Evolutionary conservation across 30 jellyfish, hydroid and myxozoan genomes (phyloP), one percentile per base, ranked within the genome.

Genomic region (Pelagia noctiluca): DNA sequence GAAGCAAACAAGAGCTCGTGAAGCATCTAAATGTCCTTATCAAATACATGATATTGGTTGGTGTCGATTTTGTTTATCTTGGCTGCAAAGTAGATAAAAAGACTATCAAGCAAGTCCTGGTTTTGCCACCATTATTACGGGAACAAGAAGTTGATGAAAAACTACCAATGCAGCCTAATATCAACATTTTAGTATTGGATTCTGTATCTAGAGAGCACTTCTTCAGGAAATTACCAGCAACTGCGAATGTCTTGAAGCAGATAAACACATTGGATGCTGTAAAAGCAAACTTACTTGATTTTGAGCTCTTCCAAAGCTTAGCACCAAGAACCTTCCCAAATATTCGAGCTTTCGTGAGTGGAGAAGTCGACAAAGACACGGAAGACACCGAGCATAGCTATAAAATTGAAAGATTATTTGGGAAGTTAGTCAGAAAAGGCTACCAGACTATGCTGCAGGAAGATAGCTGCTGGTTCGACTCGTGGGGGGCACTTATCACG

Each of bases 281-380:
- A 1, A 69, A 50, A 0, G 76, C 97, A 0, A 74, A 72, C 8
- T 91, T 94, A 11, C 80, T 82, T 31, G 99, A 94, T 77, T 94
- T 87, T 60, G 97, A 88, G 77, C 50, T 94, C 34, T 88, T 94
- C 62, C 99, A 94, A 64, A 94, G 99, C 52, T 52, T 94, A 26
- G 99, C 99, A 0, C 99, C 99, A 50, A 66, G 99, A 62, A 94
- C 99, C 11, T 94, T 94, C 64, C 99, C 99, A 46, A 94, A 94
- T 57, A 88, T 94, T 50, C 95, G 99, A 3, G 99, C 99, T 2
- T 71, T 94, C 75, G 80, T 94, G 63, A 94, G 97, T 79, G 99
- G 99, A 31, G 96, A 66, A 49, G 97, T 94, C 26, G 97, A 94
- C 78, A 74, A 70, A 48, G 99, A 94, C 76, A 50, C 96, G n/a